Conservation (phyloP, 1,140 invertebrate genomes). For the Atopsyche davidsoni region DNA sequence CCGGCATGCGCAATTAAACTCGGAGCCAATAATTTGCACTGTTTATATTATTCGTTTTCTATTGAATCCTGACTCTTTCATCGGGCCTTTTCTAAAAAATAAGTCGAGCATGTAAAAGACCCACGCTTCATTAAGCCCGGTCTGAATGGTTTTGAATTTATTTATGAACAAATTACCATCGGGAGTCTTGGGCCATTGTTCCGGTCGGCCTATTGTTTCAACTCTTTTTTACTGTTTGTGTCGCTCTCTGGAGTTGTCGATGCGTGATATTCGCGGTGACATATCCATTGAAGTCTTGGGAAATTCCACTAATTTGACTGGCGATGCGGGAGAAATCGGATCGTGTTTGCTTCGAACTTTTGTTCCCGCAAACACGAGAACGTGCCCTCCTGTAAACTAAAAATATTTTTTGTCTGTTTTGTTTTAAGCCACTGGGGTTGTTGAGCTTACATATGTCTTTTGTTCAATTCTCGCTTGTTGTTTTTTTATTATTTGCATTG, state of each 20-base stretch:
- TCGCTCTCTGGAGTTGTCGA: slow-evolving; percentile 18
- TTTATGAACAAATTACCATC: slow-evolving; percentile 29
- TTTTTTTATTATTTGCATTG: too few species aligned
- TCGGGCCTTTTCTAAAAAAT: slow-evolving; percentile 18
- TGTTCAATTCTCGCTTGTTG: too few species aligned
- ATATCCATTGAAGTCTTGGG: slow-evolving; percentile 10
- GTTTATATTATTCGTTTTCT: slow-evolving; percentile 1
- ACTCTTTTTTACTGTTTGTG: slow-evolving; percentile 18
- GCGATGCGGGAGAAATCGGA: background rate
- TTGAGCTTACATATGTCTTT: slow-evolving; percentile 11
- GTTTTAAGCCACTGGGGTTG: too few species aligned
- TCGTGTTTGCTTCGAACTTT: background rate
- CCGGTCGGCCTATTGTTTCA: slow-evolving; percentile 22
- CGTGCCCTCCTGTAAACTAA: too few species aligned
- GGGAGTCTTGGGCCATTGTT: slow-evolving; percentile 13
- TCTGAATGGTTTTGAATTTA: slow-evolving; percentile 24
- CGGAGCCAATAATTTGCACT: background rate
- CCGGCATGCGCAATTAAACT: slow-evolving; percentile 10
- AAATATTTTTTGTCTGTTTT: too few species aligned
- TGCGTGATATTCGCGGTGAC: slow-evolving; percentile 24
- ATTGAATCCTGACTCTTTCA: background rate
- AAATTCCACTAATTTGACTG: slow-evolving; percentile 1
- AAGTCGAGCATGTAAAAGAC: slow-evolving; percentile 20
- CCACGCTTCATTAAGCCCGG: slow-evolving; percentile 27
- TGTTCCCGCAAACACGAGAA: too few species aligned